These are phyloP conservation scores for Baryphthengus martii DNA, from an alignment of 2,113 vertebrate genomes.

Conservation along the genomic window DNA sequence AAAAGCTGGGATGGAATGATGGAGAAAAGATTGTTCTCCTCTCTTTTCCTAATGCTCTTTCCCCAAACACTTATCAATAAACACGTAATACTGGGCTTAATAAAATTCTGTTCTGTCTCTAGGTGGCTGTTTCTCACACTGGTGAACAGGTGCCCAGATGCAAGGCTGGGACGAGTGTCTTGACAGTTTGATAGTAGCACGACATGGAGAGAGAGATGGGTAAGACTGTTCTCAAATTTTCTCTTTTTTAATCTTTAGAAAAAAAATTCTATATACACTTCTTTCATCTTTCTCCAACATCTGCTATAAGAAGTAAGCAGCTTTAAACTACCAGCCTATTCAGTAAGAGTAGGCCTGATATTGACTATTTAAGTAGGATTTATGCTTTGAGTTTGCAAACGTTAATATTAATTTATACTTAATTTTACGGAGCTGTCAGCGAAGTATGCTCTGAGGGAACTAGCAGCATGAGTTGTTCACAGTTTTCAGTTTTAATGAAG, in stretches of 20 bases:
- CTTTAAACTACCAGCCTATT: background rate
- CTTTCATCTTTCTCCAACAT: background rate
- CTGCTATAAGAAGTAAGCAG: background rate
- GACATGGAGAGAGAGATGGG: background rate
- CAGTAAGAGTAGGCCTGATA: background rate
- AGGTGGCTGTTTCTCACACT: background rate
- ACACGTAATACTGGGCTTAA: background rate
- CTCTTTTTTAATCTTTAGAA: background rate
- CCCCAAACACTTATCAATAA: background rate
- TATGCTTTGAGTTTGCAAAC: background rate
- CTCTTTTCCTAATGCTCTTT: background rate
- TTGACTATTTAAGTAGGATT: background rate
- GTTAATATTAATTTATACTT: background rate
- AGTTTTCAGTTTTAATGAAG: background rate
- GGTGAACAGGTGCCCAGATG: background rate
- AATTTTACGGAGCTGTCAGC: background rate
- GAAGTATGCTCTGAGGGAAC: background rate
- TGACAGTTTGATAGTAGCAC: background rate
- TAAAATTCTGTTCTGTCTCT: background rate
- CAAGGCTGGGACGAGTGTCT: background rate
- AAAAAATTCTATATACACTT: no score
- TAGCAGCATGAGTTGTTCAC: background rate
- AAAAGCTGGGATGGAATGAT: background rate
- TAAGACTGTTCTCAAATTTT: background rate
- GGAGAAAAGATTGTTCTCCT: background rate